Evolutionary conservation across 2,797 vertebrate genomes (phyloP).

Genomic region (Aldrovandia affinis): DNA sequence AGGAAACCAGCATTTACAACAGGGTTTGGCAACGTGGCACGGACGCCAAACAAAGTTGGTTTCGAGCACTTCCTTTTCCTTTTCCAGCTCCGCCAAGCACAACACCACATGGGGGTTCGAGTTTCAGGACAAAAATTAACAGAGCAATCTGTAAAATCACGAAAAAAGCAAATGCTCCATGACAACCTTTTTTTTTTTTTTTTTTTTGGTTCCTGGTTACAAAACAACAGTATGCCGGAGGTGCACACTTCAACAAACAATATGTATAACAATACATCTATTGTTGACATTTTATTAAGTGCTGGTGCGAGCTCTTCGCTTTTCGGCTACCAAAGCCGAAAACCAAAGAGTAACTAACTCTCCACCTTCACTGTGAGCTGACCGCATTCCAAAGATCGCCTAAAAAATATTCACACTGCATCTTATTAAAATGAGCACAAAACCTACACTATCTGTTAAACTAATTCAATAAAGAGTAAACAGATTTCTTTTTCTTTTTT

Average conservation of each 20-base stretch:
- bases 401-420: background rate
- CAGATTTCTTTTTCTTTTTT: background rate
- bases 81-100: background rate
- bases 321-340: background rate
- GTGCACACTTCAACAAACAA: conserved; percentile 1
- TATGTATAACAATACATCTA: background rate
- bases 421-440: background rate
- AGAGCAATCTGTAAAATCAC: background rate
- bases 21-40: conserved; percentile 3
- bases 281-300: background rate
- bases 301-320: background rate
- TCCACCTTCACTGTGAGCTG: background rate
- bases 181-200: background rate
- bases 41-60: conserved; percentile 13
- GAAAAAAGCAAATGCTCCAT: background rate
- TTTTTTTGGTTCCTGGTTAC: background rate
- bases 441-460: background rate
- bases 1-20: conserved; percentile 16
- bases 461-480: background rate
- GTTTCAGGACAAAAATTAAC: background rate
- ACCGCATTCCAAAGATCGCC: background rate
- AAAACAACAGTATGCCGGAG: background rate
- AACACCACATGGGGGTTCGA: conserved; percentile 1
- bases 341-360: background rate
- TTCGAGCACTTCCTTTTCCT: conserved; percentile 11